A percentile compares a stretch with the other conserved stretches of the same genome.
phyloP scores from a whole-genome alignment of 2,888 invertebrate species.

The Sesia apiformis region DNA sequence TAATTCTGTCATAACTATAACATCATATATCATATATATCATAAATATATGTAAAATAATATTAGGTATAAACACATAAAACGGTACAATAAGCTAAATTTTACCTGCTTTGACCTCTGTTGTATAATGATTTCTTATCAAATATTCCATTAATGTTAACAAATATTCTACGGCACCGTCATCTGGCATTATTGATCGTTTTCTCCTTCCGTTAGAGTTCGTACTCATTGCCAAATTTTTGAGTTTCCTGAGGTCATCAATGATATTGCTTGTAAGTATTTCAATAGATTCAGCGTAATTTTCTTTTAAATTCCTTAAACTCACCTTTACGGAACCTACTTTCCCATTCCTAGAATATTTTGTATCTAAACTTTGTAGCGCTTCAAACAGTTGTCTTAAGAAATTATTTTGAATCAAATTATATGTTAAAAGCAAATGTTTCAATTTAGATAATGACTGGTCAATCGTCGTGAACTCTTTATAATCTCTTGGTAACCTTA shows the following conservation, averaged over 20 bases:
- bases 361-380: constrained; percentile 24
- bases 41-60: too few relatives aligned
- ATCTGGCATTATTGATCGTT: constrained; percentile 27
- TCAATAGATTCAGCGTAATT: background rate
- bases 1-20: too few relatives aligned
- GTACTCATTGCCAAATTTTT: constrained; percentile 32
- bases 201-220: constrained; percentile 24
- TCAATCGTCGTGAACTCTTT: constrained; percentile 2
- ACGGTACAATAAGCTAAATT: too few relatives aligned
- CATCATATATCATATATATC: too few relatives aligned
- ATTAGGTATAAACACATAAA: too few relatives aligned
- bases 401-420: constrained; percentile 46
- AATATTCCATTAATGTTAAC: constrained; percentile 48
- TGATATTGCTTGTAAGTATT: constrained; percentile 36
- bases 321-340: constrained; percentile 6
- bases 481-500: constrained; percentile 10
- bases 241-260: constrained; percentile 42
- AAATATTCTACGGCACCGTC: constrained; percentile 46
- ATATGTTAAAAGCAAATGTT: constrained; percentile 24
- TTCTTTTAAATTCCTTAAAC: constrained; percentile 3
- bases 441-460: constrained; percentile 5
- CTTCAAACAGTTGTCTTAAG: constrained; percentile 37
- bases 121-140: constrained; percentile 39
- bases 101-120: too few relatives aligned
- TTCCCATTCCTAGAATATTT: background rate